Evolutionary conservation across 2,113 vertebrate genomes (phyloP), one percentile per base, ranked within the genome.

Genomic region (Seriola aureovittata): DNA sequence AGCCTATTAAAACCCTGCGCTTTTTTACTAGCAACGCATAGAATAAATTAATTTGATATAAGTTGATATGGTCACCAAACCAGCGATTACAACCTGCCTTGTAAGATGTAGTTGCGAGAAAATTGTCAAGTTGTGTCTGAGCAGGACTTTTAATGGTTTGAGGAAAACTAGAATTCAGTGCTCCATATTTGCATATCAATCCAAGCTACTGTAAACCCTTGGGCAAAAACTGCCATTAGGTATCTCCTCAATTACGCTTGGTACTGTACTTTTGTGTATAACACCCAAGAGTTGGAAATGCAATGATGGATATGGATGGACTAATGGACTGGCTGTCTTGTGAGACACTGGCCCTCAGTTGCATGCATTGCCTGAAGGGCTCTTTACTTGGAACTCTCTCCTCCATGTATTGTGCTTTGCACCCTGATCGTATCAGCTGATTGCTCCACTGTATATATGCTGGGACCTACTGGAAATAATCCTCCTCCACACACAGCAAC

Each of bases 301-400:
- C 80, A 82, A 81, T 78, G 79, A 91, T 80, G 75, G 85, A 89
- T 81, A 52, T 86, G 60, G 78, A 52, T 86, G 60, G 78, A 88
- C 75, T 89, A 90, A 92, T 93, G 89, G 91, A 84, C 65, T 40
- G 25, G 48, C 67, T 80, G 70, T 88, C 67, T 87, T 76, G 78
- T 87, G 80, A 86, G 87, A 80, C 76, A 12, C 75, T 80, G 67
- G 66, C 73, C 78, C 59, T 80, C 48, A 83, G 40, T 50, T 71
- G 77, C 71, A 71, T 78, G 80, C 73, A 6, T 52, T 73, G 91
- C 91, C 92, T 73, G 9, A 72, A 81, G 92, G 84, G 63, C 36
- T 86, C 40, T 79, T 65, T 19, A 6, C 72, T 87, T 63, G 81
- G 14, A 78, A 67, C 65, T 46, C 74, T 66, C 23, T 52, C 62